Percentiles rank a stretch among this genome's conserved stretches.
phyloP scores from a whole-genome alignment of 2,888 invertebrate genomes.

The Monochamus alternatus region DNA sequence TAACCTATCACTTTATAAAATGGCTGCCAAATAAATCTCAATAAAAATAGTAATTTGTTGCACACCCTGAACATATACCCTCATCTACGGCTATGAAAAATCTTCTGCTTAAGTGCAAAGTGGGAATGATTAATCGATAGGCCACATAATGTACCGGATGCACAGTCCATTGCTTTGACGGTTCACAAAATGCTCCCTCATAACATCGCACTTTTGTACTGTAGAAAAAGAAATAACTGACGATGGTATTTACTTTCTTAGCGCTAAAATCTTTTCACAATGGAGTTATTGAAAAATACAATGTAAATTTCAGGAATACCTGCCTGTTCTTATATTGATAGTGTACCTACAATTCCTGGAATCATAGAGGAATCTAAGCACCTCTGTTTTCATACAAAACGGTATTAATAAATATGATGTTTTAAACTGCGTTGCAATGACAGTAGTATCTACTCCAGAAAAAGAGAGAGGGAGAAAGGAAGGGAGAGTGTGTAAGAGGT shows the following conservation, averaged over 20 bases:
- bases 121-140: conserved; percentile 32
- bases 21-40: background rate
- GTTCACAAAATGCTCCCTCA: conserved; percentile 27
- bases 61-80: background rate
- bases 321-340: background rate
- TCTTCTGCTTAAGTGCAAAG: conserved; percentile 18
- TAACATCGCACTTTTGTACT: conserved; percentile 17
- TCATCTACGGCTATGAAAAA: conserved; percentile 10
- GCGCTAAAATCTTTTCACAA: conserved; percentile 13
- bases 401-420: no score
- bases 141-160: conserved; percentile 34
- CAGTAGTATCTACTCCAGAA: no score
- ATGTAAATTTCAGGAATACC: conserved; percentile 22
- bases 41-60: background rate
- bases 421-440: no score
- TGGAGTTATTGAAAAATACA: conserved; percentile 13
- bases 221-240: conserved; percentile 7
- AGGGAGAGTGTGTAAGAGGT: no score
- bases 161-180: conserved; percentile 31
- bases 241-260: conserved; percentile 13
- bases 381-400: background rate
- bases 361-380: background rate
- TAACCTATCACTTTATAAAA: no score
- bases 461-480: no score
- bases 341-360: background rate